A percentile compares a stretch with the other conserved stretches of the same genome.
These are phyloP conservation scores for Oreochromis mossambicus DNA, from an alignment of 2,797 vertebrate genomes.

Conservation along the genomic window DNA sequence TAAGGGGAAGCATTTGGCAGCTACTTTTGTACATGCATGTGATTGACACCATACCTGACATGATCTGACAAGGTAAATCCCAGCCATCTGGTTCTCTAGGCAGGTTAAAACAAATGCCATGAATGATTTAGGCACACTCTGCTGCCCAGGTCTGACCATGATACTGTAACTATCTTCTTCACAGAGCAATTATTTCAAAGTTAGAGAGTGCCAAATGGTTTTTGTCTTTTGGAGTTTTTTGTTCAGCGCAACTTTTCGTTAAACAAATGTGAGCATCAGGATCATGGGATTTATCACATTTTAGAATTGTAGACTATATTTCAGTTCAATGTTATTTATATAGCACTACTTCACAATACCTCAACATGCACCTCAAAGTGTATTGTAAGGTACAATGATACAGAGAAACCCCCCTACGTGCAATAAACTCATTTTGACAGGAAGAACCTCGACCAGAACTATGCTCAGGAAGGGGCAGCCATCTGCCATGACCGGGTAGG, in stretches of 20 bases:
- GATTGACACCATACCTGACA: slow-evolving; percentile 18
- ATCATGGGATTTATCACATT: not conserved
- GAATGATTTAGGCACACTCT: slow-evolving; percentile 26
- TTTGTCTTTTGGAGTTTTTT: not conserved
- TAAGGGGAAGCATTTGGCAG: not conserved
- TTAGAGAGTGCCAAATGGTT: not conserved
- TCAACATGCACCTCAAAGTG: not conserved
- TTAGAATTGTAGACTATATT: no score
- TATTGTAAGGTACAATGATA: not conserved
- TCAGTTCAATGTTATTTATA: no score
- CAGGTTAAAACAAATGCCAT: slow-evolving; percentile 34
- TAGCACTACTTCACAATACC: not conserved
- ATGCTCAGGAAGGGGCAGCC: not conserved
- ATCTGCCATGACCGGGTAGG: not conserved
- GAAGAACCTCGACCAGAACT: not conserved
- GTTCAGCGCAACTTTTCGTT: not conserved
- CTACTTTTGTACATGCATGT: not conserved
- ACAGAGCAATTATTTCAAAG: not conserved
- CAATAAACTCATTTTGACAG: not conserved
- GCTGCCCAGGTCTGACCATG: not conserved
- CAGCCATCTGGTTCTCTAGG: slow-evolving; percentile 20
- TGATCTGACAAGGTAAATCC: slow-evolving; percentile 35
- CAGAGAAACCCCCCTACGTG: not conserved
- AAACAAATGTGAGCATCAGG: not conserved
- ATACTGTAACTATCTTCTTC: not conserved